Evolutionary conservation across 35 echinoderm and acorn worm species (phyloP).

Genomic region (Ptychodera flava): DNA sequence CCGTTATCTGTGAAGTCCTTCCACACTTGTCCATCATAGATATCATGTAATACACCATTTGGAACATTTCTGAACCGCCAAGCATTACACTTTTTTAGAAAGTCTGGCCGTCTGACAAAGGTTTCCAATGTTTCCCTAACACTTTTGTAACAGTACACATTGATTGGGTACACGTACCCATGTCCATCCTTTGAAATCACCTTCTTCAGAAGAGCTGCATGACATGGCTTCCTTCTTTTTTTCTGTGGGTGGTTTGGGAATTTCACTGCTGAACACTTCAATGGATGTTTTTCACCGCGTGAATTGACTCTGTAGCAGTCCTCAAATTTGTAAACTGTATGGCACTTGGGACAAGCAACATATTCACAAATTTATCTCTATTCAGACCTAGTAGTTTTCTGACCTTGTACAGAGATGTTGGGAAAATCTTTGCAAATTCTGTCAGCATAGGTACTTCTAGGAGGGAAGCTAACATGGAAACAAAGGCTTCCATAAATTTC

Average conservation of each 20-base stretch:
- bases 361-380: neutral
- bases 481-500: neutral
- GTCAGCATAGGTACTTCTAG: neutral
- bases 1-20: neutral
- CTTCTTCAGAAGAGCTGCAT: neutral
- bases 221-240: neutral
- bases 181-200: neutral
- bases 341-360: neutral
- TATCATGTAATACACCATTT: neutral
- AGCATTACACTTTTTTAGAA: neutral
- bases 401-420: neutral
- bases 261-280: neutral
- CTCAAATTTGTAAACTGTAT: neutral
- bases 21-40: neutral
- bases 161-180: neutral
- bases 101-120: neutral
- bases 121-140: neutral
- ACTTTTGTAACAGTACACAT: neutral
- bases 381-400: neutral
- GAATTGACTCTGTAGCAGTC: neutral
- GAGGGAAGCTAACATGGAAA: neutral
- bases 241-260: neutral
- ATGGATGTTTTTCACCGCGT: neutral
- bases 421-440: neutral
- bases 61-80: neutral